Percentiles rank a stretch among this genome's conserved stretches.
These are phyloP conservation scores for Agelaius tricolor DNA, from an alignment of 2,113 vertebrate species.

Conservation along the genomic window DNA sequence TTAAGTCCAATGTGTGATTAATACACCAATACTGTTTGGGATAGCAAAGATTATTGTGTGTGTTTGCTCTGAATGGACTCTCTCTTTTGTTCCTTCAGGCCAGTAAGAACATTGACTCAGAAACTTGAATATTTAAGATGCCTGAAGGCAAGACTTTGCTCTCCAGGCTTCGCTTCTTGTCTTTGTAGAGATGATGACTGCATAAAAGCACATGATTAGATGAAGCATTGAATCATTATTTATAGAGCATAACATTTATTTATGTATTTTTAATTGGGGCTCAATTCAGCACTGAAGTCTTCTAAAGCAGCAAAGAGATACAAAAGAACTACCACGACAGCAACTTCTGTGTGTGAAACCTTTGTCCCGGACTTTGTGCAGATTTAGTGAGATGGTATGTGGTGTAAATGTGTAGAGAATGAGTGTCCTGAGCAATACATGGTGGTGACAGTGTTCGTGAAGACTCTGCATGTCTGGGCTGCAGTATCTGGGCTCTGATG, in stretches of 20 bases:
- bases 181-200: not conserved
- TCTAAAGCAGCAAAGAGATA: not conserved
- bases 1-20: not conserved
- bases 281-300: not conserved
- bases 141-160: conserved; percentile 10
- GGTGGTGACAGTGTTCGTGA: not conserved
- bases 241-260: not conserved
- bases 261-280: not conserved
- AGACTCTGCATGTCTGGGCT: not conserved
- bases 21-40: not conserved
- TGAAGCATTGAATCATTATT: not conserved
- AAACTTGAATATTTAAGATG: conserved; percentile 30
- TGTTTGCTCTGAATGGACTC: not conserved
- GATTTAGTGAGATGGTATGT: not conserved
- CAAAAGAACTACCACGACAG: not conserved
- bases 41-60: not conserved
- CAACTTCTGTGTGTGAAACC: not conserved
- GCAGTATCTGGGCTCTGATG: not conserved
- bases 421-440: not conserved
- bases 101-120: not conserved
- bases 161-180: not conserved
- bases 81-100: not conserved
- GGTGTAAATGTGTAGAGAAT: not conserved
- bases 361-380: not conserved
- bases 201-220: not conserved